Conservation (phyloP, 2,888 invertebrate species). For the Steinernema hermaphroditum region DNA sequence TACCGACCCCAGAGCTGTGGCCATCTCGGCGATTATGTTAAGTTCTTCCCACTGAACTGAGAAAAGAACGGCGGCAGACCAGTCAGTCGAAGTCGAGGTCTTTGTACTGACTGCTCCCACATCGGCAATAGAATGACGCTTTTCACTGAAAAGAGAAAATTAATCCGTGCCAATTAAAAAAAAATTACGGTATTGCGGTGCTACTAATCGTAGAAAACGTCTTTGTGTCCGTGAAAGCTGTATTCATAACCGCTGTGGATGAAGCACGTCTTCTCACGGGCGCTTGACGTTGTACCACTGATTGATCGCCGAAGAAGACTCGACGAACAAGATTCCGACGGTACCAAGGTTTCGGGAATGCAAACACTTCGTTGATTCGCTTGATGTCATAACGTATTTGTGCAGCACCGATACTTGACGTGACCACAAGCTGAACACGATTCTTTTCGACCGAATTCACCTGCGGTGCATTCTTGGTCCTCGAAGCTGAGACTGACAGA, state of each 20-base stretch:
- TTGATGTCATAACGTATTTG: conserved; percentile 98
- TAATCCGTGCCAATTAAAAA: not conserved
- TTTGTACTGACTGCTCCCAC: too few relatives aligned
- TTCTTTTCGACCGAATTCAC: conserved; percentile 53
- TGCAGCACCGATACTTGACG: conserved; percentile 66
- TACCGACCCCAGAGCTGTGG: conserved; percentile 89
- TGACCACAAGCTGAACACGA: conserved; percentile 54
- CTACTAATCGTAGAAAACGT: not conserved
- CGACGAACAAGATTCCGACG: conserved; percentile 76
- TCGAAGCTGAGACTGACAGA: conserved; percentile 55
- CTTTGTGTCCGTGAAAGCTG: not conserved
- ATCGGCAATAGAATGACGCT: conserved; percentile 4
- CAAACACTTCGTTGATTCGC: conserved; percentile 89
- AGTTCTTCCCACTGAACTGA: conserved; percentile 89
- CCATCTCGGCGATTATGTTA: conserved; percentile 95
- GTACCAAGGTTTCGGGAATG: conserved; percentile 98
- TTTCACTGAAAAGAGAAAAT: not conserved
- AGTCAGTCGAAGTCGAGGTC: conserved; percentile 16
- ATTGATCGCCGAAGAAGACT: conserved; percentile 83
- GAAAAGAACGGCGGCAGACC: conserved; percentile 44
- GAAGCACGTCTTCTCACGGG: conserved; percentile 1
- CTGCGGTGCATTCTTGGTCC: conserved; percentile 55
- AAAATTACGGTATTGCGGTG: not conserved
- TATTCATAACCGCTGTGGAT: not conserved
- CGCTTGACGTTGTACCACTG: not conserved